Evolutionary conservation across 1,140 invertebrate species (phyloP).

Genomic region (Coptotermes formosanus): DNA sequence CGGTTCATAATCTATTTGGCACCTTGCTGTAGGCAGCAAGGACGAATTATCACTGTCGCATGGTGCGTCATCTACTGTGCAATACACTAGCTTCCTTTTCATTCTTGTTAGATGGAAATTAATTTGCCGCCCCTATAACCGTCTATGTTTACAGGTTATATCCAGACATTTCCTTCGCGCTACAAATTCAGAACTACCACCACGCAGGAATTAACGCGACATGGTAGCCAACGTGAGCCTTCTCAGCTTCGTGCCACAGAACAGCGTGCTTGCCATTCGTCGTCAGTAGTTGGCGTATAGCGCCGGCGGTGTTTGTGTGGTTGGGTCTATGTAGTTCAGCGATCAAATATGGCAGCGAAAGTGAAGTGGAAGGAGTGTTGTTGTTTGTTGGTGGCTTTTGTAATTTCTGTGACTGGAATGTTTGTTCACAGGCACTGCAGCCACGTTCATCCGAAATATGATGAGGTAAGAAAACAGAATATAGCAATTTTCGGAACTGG

Average conservation of each 20-base stretch:
- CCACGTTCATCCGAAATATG: slow-evolving; percentile 52
- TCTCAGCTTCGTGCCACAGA: too few relatives aligned
- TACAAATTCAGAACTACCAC: too few relatives aligned
- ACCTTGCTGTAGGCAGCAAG: neutral
- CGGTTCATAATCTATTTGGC: slow-evolving; percentile 39
- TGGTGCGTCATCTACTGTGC: neutral
- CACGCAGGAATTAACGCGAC: too few relatives aligned
- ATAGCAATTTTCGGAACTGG: too few relatives aligned
- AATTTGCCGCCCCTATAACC: too few relatives aligned
- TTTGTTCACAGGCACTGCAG: slow-evolving; percentile 52
- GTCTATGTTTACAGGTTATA: too few relatives aligned
- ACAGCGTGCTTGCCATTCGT: too few relatives aligned
- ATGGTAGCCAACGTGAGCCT: too few relatives aligned
- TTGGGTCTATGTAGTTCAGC: neutral
- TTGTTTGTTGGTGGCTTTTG: slow-evolving; percentile 45
- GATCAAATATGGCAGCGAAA: slow-evolving; percentile 45
- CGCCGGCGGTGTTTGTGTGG: neutral
- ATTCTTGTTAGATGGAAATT: neutral
- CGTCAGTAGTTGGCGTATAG: neutral
- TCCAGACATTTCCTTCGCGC: too few relatives aligned
- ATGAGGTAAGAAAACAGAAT: slow-evolving; percentile 49
- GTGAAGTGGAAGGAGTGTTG: slow-evolving; percentile 51
- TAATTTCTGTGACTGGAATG: slow-evolving; percentile 47
- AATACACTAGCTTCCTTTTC: neutral
- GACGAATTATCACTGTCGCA: neutral